Conservation (phyloP, 2,113 vertebrate species). For the Progne subis region DNA sequence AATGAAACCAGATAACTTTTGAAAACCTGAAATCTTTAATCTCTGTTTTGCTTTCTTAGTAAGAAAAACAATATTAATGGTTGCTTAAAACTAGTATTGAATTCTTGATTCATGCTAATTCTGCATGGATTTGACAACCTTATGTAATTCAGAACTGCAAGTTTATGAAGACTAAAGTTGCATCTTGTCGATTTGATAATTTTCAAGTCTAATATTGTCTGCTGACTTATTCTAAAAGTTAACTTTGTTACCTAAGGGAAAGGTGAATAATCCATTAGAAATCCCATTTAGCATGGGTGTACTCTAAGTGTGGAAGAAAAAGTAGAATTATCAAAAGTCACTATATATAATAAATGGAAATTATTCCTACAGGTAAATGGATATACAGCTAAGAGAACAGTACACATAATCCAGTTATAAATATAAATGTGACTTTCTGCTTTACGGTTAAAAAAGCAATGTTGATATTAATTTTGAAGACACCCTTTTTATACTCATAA, state of each 20-base stretch:
- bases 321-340: constrained; percentile 38
- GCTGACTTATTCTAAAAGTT: not conserved
- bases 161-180: not conserved
- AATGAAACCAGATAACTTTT: not conserved
- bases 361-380: constrained; percentile 43
- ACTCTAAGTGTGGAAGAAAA: not conserved
- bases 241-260: constrained; percentile 33
- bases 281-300: not conserved
- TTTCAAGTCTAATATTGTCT: not conserved
- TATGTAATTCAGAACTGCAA: not conserved
- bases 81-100: not conserved
- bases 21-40: not conserved
- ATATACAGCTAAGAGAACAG: constrained; percentile 4
- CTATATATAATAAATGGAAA: constrained; percentile 57
- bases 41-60: not conserved
- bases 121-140: not conserved
- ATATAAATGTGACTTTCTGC: constrained; percentile 58
- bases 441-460: constrained; percentile 58
- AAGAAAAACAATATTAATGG: not conserved
- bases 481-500: constrained; percentile 55
- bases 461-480: constrained; percentile 59
- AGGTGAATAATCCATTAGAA: constrained; percentile 45
- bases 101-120: not conserved
- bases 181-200: not conserved
- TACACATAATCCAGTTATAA: constrained; percentile 58